Base-by-base conservation (phyloP, 2,888 invertebrate species). In the Conistra vaccinii region DNA sequence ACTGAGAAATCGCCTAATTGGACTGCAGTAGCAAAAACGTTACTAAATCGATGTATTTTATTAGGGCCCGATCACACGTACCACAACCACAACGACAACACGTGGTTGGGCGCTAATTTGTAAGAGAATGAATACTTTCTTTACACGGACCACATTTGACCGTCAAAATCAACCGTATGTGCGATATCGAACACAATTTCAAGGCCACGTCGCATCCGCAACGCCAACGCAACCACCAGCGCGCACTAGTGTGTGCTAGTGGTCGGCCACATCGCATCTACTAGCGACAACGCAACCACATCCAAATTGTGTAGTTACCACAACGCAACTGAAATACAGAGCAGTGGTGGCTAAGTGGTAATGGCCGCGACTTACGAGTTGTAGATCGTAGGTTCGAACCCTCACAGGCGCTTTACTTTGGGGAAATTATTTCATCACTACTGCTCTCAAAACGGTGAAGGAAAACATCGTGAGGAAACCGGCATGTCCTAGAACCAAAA, bases 1-100 rank as follows among this genome's bases (percentile, higher is more conserved):
- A 83, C 81, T 85, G 83, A 87, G 89, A 88, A 87, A 88, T 88
- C 88, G 81, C 85, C 89, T 92, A 92, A 92, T 92, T 92, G 92
- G 91, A 78, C 81, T 67, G 75, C 76, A 79, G 74, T 72, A 86
- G 87, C 86, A 90, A 91, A 91, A 91, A 92, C 88, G 63, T 80
- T 77, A 85, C 87, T 85, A 86, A 84, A 78, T 74, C 69, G 65
- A 81, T 76, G 72, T 84, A 81, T 88, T 82, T 76, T 86, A 87
- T 88, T 58, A 66, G 20, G 66, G n/a, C 12, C 17, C 32, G 12
- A 60, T 2, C 66, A 58, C 66, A 66, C 57, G 10, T 12, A 20
- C 4, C 4, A 61, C n/a, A 45, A 45, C 12, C 42, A 14, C 29
- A 63, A 63, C 7, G 14, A 45, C 14, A 65, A 48, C 42, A 7